Evolutionary conservation across 2,888 invertebrate genomes (phyloP).

Genomic region (Aleiodes leptofemur): DNA sequence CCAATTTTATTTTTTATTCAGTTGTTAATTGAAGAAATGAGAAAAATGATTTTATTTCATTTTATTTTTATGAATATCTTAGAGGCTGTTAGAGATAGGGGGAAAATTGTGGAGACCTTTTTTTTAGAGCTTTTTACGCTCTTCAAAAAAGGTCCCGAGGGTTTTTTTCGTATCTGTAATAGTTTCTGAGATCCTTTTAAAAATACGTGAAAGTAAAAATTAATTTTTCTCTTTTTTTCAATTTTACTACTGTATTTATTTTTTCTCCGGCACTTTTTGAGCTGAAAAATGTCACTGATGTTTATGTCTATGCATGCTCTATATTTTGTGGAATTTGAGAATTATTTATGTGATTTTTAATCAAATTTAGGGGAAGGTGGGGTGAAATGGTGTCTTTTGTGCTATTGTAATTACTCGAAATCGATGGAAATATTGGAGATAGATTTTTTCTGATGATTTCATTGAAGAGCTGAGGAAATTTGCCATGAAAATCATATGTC

Average conservation of each 20-base stretch:
- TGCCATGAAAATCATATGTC: too few relatives aligned
- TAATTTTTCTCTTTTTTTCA: too few relatives aligned
- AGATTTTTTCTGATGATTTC: too few relatives aligned
- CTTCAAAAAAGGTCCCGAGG: background rate
- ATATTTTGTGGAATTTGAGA: background rate
- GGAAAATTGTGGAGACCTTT: background rate
- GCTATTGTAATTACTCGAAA: too few relatives aligned
- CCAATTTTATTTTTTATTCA: constrained; percentile 37
- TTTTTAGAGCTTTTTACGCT: constrained; percentile 28
- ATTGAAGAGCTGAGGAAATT: too few relatives aligned
- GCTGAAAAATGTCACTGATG: background rate
- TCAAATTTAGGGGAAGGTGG: too few relatives aligned
- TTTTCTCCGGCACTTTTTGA: constrained; percentile 27
- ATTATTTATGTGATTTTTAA: background rate
- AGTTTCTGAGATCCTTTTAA: constrained; percentile 8
- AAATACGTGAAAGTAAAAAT: background rate
- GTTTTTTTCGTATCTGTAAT: background rate
- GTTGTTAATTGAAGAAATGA: too few relatives aligned
- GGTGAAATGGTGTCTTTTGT: too few relatives aligned
- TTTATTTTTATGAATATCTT: constrained; percentile 13
- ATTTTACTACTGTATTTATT: background rate
- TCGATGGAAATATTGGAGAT: too few relatives aligned
- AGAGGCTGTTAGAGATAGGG: background rate
- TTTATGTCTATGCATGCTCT: background rate
- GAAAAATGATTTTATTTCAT: background rate